Percentiles rank a stretch among this genome's conserved stretches.
Conservation (phyloP, 2,113 vertebrate species). For the Chamaea fasciata region DNA sequence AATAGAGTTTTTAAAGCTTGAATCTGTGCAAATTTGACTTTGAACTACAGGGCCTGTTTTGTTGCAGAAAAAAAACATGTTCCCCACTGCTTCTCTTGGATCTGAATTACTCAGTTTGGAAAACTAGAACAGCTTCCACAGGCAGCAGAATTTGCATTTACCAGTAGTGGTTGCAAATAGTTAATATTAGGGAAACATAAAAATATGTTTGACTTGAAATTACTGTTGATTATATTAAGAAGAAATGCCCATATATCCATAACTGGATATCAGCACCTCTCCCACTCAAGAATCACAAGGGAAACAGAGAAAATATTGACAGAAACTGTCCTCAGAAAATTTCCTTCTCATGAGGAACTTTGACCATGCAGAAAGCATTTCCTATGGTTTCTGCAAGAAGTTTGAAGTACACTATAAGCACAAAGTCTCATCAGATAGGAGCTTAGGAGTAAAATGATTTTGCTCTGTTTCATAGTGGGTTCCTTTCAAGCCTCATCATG, state of each 20-base stretch:
- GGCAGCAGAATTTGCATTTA: rapidly evolving
- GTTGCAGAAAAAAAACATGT: not conserved
- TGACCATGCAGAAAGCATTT: not conserved
- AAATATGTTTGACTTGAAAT: not conserved
- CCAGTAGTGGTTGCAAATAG: not conserved
- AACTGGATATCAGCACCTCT: not conserved
- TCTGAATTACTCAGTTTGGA: not conserved
- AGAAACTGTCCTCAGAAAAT: not conserved
- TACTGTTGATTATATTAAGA: not conserved
- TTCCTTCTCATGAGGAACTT: not conserved
- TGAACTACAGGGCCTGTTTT: not conserved
- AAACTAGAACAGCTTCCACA: not conserved
- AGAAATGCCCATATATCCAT: not conserved
- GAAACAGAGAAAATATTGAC: not conserved
- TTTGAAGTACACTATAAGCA: not conserved
- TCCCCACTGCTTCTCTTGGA: not conserved
- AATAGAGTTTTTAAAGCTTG: not conserved
- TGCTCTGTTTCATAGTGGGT: not conserved
- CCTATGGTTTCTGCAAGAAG: not conserved
- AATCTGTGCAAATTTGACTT: not conserved
- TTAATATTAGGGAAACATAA: not conserved
- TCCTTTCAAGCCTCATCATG: not conserved
- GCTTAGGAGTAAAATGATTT: not conserved
- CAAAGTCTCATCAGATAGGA: not conserved
- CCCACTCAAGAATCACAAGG: not conserved